Evolutionary conservation across 2,797 vertebrate species (phyloP).

Genomic region (Pithecia hirsuta): DNA sequence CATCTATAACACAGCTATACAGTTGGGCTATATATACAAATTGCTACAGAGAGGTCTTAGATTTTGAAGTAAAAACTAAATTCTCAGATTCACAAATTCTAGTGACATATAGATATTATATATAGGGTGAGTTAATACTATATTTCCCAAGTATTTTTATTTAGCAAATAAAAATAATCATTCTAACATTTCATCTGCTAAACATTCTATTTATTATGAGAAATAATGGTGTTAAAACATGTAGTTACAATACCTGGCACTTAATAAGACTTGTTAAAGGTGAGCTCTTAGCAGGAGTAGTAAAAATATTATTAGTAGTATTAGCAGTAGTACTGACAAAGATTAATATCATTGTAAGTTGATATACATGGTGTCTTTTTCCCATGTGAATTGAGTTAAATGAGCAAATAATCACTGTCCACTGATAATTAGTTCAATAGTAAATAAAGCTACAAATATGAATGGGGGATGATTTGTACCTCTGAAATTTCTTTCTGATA

Average conservation of each 20-base stretch:
- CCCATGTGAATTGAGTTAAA: background rate
- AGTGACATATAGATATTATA: background rate
- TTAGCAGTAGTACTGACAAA: background rate
- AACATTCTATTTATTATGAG: background rate
- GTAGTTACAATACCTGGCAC: background rate
- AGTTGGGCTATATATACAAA: background rate
- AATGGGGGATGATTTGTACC: background rate
- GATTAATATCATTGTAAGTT: background rate
- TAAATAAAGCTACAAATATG: background rate
- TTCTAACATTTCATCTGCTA: background rate
- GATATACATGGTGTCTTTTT: background rate
- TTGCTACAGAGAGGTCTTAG: background rate
- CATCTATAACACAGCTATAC: background rate
- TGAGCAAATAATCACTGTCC: background rate
- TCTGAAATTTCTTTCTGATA: slow-evolving; percentile 14
- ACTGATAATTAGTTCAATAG: background rate
- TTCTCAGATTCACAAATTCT: background rate
- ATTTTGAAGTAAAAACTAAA: background rate
- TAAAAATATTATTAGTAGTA: background rate
- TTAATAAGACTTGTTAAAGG: background rate
- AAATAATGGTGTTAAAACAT: background rate
- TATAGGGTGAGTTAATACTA: background rate
- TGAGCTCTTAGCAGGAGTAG: background rate
- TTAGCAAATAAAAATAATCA: background rate
- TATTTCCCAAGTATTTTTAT: background rate